phyloP scores from a whole-genome alignment of 2,797 vertebrate genomes.

The Mycteria americana region DNA sequence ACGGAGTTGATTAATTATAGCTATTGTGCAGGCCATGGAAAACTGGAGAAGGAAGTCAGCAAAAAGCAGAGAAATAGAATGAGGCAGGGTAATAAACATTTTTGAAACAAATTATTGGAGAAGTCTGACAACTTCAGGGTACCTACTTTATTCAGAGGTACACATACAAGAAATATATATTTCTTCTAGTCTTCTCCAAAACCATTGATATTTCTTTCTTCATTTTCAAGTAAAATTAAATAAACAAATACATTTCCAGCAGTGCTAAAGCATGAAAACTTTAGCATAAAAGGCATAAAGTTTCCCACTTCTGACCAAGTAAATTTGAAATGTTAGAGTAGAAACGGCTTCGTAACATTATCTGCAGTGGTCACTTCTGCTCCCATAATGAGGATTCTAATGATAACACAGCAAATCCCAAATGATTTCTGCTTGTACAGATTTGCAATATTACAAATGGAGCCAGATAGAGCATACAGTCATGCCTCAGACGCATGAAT shows the following conservation, averaged over 20 bases:
- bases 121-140: neutral
- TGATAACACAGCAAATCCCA: neutral
- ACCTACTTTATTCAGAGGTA: neutral
- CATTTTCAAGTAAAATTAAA: neutral
- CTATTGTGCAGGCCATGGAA: neutral
- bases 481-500: neutral
- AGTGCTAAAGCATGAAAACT: neutral
- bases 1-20: neutral
- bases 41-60: neutral
- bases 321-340: neutral
- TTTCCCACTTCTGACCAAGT: neutral
- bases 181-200: neutral
- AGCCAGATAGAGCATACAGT: neutral
- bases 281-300: neutral
- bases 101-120: neutral
- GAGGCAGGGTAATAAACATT: neutral
- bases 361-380: neutral
- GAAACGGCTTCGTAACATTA: neutral
- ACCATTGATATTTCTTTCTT: neutral
- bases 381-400: neutral
- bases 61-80: neutral
- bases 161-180: fast-evolving
- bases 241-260: neutral
- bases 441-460: neutral
- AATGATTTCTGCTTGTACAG: neutral